Base-by-base conservation (phyloP, 2,888 invertebrate genomes). In the Argynnis bischoffii region DNA sequence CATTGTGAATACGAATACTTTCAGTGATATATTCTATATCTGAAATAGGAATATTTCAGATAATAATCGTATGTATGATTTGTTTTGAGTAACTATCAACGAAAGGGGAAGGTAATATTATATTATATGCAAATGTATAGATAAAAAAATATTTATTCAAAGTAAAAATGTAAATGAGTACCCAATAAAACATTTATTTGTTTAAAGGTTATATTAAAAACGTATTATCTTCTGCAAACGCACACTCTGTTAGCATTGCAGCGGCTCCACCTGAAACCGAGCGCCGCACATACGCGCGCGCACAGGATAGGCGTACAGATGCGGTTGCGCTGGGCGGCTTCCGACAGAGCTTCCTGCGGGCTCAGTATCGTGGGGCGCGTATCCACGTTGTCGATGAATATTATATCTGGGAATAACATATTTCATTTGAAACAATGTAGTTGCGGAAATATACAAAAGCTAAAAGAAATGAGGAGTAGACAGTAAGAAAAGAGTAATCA, bases 191-290 rank as follows among this genome's bases (percentile, higher is more conserved):
- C 3, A 14, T 55, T 11, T 41, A 55, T 13, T 16, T 11, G 11
- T 55, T 15, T 55, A 4, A 13, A 16, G 16, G 6, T 11, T 16
- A n/a, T 6, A 51, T 16, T n/a, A 18, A 51, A 48, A 51, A 51
- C 6, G 0, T 8, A 6, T 47, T 57, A 57, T 21, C 47, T 57
- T n/a, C 57, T 57, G 26, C 70, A 70, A 18, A 70, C 59, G 16
- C 70, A 70, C 13, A 65, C 35, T 26, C 16, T 50, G 26, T 65
- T 64, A 6, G 47, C 50, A 47, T 65, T 70, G 55, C 70, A 70
- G 46, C 65, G 63, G 14, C 67, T 64, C 3, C 21, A 55, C 18
- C 63, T 57, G 26, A 55, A 70, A 14, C 67, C 67, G 0, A 70
- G 59, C 41, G 64, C 46, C 21, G 59, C n/a, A 35, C 64, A 64